These are phyloP conservation scores for Lycocorax pyrrhopterus DNA, from an alignment of 2,113 vertebrate species.

Conservation along the genomic window DNA sequence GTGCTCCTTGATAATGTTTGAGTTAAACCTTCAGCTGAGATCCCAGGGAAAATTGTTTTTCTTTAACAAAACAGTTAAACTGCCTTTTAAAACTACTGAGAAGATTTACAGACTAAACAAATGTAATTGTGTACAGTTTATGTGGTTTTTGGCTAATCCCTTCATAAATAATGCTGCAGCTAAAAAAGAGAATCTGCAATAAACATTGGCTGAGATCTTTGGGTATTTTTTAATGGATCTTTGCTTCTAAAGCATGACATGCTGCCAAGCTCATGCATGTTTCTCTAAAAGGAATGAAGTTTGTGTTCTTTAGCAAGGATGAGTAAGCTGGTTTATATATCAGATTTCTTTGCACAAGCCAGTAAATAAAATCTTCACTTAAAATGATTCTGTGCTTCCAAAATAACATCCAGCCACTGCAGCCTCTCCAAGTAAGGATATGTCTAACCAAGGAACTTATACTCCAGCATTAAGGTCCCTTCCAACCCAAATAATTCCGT, in stretches of 20 bases:
- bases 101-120: slow-evolving; percentile 53
- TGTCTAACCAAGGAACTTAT: neutral
- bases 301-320: neutral
- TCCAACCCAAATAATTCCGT: neutral
- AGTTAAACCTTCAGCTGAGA: neutral
- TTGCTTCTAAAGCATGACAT: neutral
- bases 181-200: slow-evolving; percentile 3
- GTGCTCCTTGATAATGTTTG: neutral
- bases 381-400: neutral
- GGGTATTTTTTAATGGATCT: neutral
- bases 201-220: neutral
- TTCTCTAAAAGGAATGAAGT: neutral
- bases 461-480: neutral
- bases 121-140: neutral
- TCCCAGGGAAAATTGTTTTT: slow-evolving; percentile 12
- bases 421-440: slow-evolving; percentile 14
- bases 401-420: neutral
- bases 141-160: slow-evolving; percentile 15
- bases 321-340: neutral
- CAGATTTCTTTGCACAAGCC: neutral
- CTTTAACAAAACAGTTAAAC: slow-evolving; percentile 36
- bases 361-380: slow-evolving; percentile 1
- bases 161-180: neutral
- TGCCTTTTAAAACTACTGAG: slow-evolving; percentile 16
- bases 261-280: neutral